Conservation (phyloP, 2,888 invertebrate species). For the Eudemis profundana region DNA sequence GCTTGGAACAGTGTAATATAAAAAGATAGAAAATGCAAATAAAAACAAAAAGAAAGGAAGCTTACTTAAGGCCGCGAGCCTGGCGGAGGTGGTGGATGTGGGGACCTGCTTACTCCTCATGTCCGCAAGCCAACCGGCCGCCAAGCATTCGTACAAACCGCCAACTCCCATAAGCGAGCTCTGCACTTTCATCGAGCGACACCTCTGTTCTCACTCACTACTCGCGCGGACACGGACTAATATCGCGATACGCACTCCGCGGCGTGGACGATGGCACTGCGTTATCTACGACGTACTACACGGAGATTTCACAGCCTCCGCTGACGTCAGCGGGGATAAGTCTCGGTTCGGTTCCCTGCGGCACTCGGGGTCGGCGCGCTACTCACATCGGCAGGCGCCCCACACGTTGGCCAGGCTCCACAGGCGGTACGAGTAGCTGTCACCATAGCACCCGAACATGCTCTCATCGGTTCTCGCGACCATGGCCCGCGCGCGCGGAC, state of each 20-base stretch:
- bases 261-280: slow-evolving; percentile 50
- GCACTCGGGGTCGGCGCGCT: slow-evolving; percentile 63
- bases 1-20: slow-evolving; percentile 49
- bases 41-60: slow-evolving; percentile 81
- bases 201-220: slow-evolving; percentile 71
- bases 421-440: slow-evolving; percentile 91
- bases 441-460: slow-evolving; percentile 90
- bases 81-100: slow-evolving; percentile 82
- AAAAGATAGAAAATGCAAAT: slow-evolving; percentile 69
- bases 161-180: slow-evolving; percentile 83
- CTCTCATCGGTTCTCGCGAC: slow-evolving; percentile 92
- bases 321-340: slow-evolving; percentile 68
- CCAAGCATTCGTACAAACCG: slow-evolving; percentile 81
- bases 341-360: slow-evolving; percentile 58
- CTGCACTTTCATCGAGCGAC: slow-evolving; percentile 81
- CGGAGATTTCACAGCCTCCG: slow-evolving; percentile 69
- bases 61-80: slow-evolving; percentile 84
- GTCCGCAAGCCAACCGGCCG: slow-evolving; percentile 82
- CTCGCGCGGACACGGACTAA: slow-evolving; percentile 52
- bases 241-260: slow-evolving; percentile 62
- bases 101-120: slow-evolving; percentile 85
- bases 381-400: slow-evolving; percentile 91
- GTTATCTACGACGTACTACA: slow-evolving; percentile 66
- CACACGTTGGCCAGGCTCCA: slow-evolving; percentile 92
- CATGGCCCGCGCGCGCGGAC: slow-evolving; percentile 88